A percentile compares a stretch with the other conserved stretches of the same genome.
Evolutionary conservation across 1,140 invertebrate genomes (phyloP).

Genomic region (Drosophila littoralis): DNA sequence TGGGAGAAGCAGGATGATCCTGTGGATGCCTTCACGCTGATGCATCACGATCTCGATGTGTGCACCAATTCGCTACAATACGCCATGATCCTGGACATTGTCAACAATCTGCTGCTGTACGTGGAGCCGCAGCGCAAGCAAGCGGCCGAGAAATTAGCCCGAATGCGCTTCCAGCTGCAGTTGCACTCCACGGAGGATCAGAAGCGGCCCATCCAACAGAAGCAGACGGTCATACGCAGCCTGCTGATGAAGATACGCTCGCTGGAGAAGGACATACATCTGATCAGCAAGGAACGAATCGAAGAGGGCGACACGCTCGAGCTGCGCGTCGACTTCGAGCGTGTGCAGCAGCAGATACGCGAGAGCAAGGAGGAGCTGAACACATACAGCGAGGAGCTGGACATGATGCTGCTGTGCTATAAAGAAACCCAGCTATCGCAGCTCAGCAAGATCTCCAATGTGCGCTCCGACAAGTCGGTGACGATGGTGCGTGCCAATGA

Average conservation of each 20-base stretch:
- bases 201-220: slow-evolving; percentile 94
- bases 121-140: slow-evolving; percentile 98
- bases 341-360: slow-evolving; percentile 89
- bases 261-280: slow-evolving; percentile 95
- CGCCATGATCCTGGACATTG: slow-evolving; percentile 97
- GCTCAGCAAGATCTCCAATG: slow-evolving; percentile 86
- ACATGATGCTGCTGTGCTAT: slow-evolving; percentile 95
- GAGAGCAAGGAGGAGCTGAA: slow-evolving; percentile 96
- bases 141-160: slow-evolving; percentile 93
- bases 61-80: slow-evolving; percentile 98
- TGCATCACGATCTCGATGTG: slow-evolving; percentile 99
- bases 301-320: slow-evolving; percentile 89
- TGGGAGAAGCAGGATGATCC: slow-evolving; percentile 93
- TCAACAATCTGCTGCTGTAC: slow-evolving; percentile 98
- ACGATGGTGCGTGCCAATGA: slow-evolving; percentile 95
- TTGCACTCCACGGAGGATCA: slow-evolving; percentile 95
- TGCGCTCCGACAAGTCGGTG: slow-evolving; percentile 87
- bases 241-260: slow-evolving; percentile 92
- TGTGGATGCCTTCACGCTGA: slow-evolving; percentile 98
- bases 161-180: slow-evolving; percentile 97
- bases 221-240: slow-evolving; percentile 94
- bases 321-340: slow-evolving; percentile 89
- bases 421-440: slow-evolving; percentile 92
- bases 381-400: slow-evolving; percentile 95
- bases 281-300: slow-evolving; percentile 91